Evolutionary conservation across 2,797 vertebrate species (phyloP), one percentile per base, ranked within the genome.

Genomic region (Gadopsis bispinosus): DNA sequence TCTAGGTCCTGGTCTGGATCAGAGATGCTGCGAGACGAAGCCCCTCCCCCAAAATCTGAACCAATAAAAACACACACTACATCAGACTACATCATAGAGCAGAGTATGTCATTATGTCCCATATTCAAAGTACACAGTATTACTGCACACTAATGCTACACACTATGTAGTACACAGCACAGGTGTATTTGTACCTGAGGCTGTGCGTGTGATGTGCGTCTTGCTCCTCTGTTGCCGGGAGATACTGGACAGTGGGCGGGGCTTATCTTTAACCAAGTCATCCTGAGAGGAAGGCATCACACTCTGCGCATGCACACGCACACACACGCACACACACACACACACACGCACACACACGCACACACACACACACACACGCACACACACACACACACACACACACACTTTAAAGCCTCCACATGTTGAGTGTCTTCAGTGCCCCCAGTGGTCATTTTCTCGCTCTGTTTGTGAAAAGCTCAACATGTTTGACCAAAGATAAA

Each of bases 1-100:
- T 99, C 97, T 48, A 96, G 95, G 83, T 98, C 97, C 85, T 95
- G 96, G 84, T 99, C 98, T 0, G 92, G 96, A 62, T 99, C 97
- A 0, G 95, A 96, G 91, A 96, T 93, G 55, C 95, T 96, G 54
- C 96, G 94, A 71, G 97, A 96, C n/a, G 97, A 96, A 82, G 95
- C 88, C 6, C 95, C 93, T 62, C 93, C 94, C 41, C 96, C 95
- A 10, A 96, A 96, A 88, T 99, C 97, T 20, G 92, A 89, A 51
- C 91, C 94, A 82, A 83, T 45, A 35, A 61, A 37, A 78, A 67
- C 8, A 75, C 1, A 55, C n/a, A 59, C 31, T 12, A 66, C 2
- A 26, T 26, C 26, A 37, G 5, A 56, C 33, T 53, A 69, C 55
- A 43, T 56, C 22, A 71, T 45, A 67, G 8, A 41, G 37, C 48